A percentile compares a stretch with the other conserved stretches of the same genome.
These are phyloP conservation scores for Allacma fusca DNA, from an alignment of 2,888 invertebrate species.

Conservation along the genomic window DNA sequence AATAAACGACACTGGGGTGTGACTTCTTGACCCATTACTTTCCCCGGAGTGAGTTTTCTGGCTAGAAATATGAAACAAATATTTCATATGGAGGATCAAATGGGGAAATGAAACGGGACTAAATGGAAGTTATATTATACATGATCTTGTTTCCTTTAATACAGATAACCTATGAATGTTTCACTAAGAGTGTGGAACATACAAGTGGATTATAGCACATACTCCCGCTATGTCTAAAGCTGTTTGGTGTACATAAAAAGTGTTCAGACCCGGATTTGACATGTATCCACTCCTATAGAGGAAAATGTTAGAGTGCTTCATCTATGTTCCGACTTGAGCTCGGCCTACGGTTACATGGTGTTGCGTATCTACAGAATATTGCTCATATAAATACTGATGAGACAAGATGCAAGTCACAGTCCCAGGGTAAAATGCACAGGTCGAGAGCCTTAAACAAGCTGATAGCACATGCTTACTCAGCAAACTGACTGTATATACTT, in stretches of 20 bases:
- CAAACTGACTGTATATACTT: background rate
- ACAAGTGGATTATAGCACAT: too few relatives aligned
- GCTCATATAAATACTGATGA: too few relatives aligned
- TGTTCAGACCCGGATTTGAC: too few relatives aligned
- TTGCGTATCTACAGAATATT: too few relatives aligned
- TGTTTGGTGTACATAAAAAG: too few relatives aligned
- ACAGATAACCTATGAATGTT: background rate
- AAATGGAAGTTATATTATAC: background rate
- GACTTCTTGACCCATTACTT: conserved; percentile 31
- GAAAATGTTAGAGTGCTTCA: too few relatives aligned
- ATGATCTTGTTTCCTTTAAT: conserved; percentile 16
- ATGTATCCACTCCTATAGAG: too few relatives aligned
- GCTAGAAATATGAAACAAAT: conserved; percentile 6
- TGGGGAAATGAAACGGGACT: background rate
- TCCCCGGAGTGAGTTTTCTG: conserved; percentile 23
- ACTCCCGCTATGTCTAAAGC: background rate
- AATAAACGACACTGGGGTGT: conserved; percentile 14
- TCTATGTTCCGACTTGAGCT: too few relatives aligned
- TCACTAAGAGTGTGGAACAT: too few relatives aligned
- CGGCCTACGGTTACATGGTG: too few relatives aligned
- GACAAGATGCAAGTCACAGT: too few relatives aligned
- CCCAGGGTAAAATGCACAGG: too few relatives aligned
- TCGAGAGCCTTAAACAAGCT: conserved; percentile 5
- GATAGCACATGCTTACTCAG: background rate
- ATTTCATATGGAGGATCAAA: background rate